Conservation (phyloP, 2,797 vertebrate genomes). For the Trachops cirrhosus region DNA sequence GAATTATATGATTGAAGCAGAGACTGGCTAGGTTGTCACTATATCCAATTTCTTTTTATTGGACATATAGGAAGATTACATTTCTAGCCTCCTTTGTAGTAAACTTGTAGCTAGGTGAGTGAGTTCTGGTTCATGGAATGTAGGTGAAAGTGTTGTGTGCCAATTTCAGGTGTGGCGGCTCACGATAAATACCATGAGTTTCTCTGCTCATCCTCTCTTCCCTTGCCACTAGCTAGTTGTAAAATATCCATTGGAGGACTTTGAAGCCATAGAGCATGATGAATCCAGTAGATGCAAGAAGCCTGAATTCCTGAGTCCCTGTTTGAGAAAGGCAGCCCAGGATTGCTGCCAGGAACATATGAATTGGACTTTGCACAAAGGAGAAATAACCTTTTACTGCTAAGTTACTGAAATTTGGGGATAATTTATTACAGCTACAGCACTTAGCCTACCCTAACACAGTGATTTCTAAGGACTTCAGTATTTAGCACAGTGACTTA, state of each 20-base stretch:
- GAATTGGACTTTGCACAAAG: background rate
- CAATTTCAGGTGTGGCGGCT: background rate
- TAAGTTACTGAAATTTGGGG: background rate
- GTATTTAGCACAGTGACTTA: background rate
- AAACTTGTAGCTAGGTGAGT: background rate
- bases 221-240: background rate
- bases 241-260: background rate
- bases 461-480: background rate
- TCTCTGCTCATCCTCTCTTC: background rate
- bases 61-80: background rate
- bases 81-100: background rate
- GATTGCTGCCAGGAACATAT: background rate
- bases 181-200: background rate
- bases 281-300: background rate
- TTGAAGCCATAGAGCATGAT: background rate
- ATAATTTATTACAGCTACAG: background rate
- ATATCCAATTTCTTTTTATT: background rate
- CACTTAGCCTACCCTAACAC: background rate
- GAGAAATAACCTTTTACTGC: background rate
- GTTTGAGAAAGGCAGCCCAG: background rate
- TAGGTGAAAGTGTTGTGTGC: background rate
- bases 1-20: background rate
- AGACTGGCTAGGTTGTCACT: background rate
- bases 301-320: background rate
- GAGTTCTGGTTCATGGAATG: background rate